A percentile compares a stretch with the other conserved stretches of the same genome.
These are phyloP conservation scores for Zootermopsis nevadensis DNA, from an alignment of 2,888 invertebrate genomes.

Conservation along the genomic window DNA sequence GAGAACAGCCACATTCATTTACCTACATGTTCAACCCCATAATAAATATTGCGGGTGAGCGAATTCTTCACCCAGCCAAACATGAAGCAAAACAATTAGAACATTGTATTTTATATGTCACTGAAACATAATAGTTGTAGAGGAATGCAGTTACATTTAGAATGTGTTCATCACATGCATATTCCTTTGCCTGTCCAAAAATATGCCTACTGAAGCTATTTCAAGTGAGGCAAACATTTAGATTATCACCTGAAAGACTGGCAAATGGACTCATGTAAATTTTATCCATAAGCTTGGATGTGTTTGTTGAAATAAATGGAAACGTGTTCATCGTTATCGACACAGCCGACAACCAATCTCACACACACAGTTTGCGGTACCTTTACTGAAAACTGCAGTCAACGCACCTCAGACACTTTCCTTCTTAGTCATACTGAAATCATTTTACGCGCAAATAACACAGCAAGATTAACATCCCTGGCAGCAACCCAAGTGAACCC, in stretches of 20 bases:
- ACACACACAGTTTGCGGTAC: background rate
- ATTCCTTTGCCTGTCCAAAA: constrained; percentile 20
- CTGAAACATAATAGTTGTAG: background rate
- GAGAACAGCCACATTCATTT: background rate
- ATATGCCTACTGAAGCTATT: constrained; percentile 8
- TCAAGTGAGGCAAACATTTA: constrained; percentile 17
- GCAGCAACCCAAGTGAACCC: too few relatives aligned
- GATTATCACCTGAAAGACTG: background rate
- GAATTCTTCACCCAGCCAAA: constrained; percentile 16
- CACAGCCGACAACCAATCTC: background rate
- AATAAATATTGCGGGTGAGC: background rate
- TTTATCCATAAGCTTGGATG: background rate
- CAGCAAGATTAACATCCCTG: too few relatives aligned
- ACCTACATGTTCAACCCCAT: background rate
- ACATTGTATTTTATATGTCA: constrained; percentile 10
- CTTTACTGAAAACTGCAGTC: background rate
- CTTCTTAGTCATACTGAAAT: too few relatives aligned
- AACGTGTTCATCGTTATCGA: constrained; percentile 11
- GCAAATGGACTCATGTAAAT: background rate
- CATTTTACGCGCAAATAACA: too few relatives aligned
- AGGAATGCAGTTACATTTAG: background rate
- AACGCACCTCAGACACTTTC: too few relatives aligned
- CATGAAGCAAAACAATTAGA: constrained; percentile 1
- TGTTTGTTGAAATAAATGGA: constrained; percentile 37
- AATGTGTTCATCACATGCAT: background rate